These are phyloP conservation scores for Leptobrachium leishanense DNA, from an alignment of 2,113 vertebrate species.

Conservation along the genomic window DNA sequence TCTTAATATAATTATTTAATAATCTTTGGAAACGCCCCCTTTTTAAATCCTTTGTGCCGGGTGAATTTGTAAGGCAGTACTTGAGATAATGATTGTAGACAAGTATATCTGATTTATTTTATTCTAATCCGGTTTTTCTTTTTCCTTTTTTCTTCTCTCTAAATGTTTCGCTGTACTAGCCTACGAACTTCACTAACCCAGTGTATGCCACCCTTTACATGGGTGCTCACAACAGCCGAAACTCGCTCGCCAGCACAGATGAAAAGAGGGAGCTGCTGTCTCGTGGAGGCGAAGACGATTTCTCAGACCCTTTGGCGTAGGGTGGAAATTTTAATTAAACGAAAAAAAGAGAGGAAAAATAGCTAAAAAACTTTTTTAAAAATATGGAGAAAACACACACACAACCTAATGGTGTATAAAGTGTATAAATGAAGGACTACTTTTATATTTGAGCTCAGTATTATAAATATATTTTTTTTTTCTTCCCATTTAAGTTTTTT, in stretches of 20 bases:
- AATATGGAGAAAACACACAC: slow-evolving; percentile 63
- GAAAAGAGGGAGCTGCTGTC: slow-evolving; percentile 95
- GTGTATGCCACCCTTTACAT: slow-evolving; percentile 98
- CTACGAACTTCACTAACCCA: slow-evolving; percentile 96
- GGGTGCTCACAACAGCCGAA: slow-evolving; percentile 92
- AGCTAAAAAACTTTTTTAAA: slow-evolving; percentile 36
- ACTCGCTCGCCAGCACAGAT: slow-evolving; percentile 94
- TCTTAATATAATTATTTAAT: too few species aligned
- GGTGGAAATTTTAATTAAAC: slow-evolving; percentile 49
- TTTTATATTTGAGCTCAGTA: slow-evolving; percentile 99
- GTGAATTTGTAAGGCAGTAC: too few species aligned
- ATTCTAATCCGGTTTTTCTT: neutral
- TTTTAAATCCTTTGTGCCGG: too few species aligned
- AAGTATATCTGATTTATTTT: neutral
- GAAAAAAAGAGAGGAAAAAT: slow-evolving; percentile 55
- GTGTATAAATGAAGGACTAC: slow-evolving; percentile 98
- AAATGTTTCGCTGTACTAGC: slow-evolving; percentile 63
- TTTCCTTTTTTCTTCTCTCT: slow-evolving; percentile 22
- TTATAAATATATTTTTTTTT: slow-evolving; percentile 80
- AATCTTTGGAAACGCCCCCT: too few species aligned
- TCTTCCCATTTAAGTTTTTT: slow-evolving; percentile 59
- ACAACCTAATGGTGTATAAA: slow-evolving; percentile 79
- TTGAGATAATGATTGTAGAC: too few species aligned
- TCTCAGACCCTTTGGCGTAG: slow-evolving; percentile 90
- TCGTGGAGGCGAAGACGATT: slow-evolving; percentile 82